Conservation (phyloP, 2,113 vertebrate genomes). For the Pomatostomus ruficeps region DNA sequence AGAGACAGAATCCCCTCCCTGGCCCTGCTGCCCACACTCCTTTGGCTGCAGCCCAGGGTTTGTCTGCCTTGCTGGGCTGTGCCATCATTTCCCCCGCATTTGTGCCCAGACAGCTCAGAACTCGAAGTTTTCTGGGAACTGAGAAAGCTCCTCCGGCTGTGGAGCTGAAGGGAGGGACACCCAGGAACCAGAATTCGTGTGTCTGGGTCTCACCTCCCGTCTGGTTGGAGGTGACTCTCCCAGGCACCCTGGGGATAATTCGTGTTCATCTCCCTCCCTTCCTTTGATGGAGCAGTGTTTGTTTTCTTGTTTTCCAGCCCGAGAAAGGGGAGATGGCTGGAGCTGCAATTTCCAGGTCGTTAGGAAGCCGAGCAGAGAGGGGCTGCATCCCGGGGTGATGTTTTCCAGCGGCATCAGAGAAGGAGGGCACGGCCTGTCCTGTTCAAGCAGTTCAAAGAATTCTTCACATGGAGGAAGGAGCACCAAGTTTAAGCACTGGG, state of each 20-base stretch:
- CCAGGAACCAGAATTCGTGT: not conserved
- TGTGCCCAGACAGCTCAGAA: not conserved
- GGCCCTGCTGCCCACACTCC: not conserved
- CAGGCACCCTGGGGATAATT: not conserved
- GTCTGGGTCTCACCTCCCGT: not conserved
- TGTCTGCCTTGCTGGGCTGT: not conserved
- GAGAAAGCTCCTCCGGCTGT: not conserved
- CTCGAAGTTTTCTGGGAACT: not conserved
- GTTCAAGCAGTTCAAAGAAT: slow-evolving; percentile 1
- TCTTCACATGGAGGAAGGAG: not conserved
- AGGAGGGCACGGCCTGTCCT: not conserved
- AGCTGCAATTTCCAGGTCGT: not conserved
- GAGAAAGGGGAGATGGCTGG: not conserved
- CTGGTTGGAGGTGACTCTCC: not conserved
- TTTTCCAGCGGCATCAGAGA: not conserved
- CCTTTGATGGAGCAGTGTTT: not conserved
- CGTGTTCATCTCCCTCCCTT: not conserved
- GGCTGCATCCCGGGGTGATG: not conserved
- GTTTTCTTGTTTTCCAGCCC: not conserved
- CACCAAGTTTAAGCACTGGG: not conserved
- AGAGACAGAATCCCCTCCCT: not conserved
- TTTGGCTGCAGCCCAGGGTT: not conserved
- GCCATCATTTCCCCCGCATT: not conserved
- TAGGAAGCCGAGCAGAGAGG: not conserved
- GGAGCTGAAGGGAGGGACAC: not conserved